These are phyloP conservation scores for Diglossa cyanea DNA, from an alignment of 2,797 vertebrate species.

Conservation along the genomic window DNA sequence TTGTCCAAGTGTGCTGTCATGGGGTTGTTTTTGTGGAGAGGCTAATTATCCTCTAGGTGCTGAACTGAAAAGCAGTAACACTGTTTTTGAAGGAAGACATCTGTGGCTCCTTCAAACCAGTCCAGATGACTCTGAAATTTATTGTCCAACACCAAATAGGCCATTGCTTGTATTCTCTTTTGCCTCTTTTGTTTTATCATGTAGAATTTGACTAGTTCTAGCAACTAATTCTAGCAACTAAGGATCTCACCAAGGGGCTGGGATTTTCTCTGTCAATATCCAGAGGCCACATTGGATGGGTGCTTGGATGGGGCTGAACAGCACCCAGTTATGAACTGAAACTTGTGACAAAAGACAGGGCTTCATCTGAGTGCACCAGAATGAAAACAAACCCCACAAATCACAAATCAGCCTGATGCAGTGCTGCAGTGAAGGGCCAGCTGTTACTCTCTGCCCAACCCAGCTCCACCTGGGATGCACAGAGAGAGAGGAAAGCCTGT, in stretches of 20 bases:
- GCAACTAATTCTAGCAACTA: not conserved
- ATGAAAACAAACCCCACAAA: not conserved
- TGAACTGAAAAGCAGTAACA: not conserved
- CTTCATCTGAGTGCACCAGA: not conserved
- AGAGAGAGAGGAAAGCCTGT: not conserved
- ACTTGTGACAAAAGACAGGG: not conserved
- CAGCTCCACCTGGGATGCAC: not conserved
- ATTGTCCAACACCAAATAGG: not conserved
- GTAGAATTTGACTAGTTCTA: not conserved
- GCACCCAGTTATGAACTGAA: not conserved
- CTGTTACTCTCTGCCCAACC: not conserved
- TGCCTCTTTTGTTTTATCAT: not conserved
- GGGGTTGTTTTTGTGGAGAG: not conserved
- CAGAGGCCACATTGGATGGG: fast-evolving
- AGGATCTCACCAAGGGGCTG: not conserved
- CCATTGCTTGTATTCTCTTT: not conserved
- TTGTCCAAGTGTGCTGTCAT: not conserved
- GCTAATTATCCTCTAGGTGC: not conserved
- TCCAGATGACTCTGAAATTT: not conserved
- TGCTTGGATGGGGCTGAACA: not conserved
- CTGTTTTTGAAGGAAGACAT: not conserved
- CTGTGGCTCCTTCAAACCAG: not conserved
- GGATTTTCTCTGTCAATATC: not conserved
- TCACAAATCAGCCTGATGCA: not conserved
- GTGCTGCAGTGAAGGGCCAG: not conserved